These are phyloP conservation scores for Podabrus alpinus DNA, from an alignment of 2,888 invertebrate species.

Conservation along the genomic window DNA sequence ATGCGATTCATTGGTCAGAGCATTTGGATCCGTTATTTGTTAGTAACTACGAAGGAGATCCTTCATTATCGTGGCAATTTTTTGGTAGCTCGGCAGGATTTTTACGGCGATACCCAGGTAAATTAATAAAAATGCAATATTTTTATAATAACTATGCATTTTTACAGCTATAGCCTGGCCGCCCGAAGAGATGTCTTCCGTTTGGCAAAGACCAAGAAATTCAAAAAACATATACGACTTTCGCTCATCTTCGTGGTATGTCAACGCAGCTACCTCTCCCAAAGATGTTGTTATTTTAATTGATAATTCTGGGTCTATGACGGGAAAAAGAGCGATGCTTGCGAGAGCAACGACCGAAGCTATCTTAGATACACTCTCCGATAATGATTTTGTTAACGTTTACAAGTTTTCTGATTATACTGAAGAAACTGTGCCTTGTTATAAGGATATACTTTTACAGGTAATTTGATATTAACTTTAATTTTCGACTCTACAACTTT, in stretches of 20 bases:
- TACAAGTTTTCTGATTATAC: constrained; percentile 86
- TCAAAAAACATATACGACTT: constrained; percentile 91
- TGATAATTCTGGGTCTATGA: constrained; percentile 89
- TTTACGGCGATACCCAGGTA: constrained; percentile 92
- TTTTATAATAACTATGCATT: neutral
- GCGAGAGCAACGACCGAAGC: constrained; percentile 87
- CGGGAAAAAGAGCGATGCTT: constrained; percentile 80
- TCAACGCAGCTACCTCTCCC: constrained; percentile 94
- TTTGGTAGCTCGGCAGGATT: constrained; percentile 97
- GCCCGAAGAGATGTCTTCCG: constrained; percentile 66
- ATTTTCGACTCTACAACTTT: neutral
- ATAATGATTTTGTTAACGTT: constrained; percentile 96
- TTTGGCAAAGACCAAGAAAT: constrained; percentile 71
- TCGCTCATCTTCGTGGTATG: constrained; percentile 92
- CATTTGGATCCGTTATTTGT: constrained; percentile 87
- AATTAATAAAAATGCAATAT: neutral
- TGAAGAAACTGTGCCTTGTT: constrained; percentile 86
- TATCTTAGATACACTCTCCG: constrained; percentile 91
- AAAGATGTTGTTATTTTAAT: constrained; percentile 95
- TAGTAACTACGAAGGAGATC: constrained; percentile 88
- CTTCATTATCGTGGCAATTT: constrained; percentile 96
- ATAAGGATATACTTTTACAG: constrained; percentile 86
- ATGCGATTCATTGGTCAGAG: constrained; percentile 94
- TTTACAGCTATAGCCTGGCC: constrained; percentile 79
- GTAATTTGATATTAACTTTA: constrained; percentile 53